Base-by-base conservation (phyloP, 2,797 vertebrate genomes). In the Cuniculus paca region DNA sequence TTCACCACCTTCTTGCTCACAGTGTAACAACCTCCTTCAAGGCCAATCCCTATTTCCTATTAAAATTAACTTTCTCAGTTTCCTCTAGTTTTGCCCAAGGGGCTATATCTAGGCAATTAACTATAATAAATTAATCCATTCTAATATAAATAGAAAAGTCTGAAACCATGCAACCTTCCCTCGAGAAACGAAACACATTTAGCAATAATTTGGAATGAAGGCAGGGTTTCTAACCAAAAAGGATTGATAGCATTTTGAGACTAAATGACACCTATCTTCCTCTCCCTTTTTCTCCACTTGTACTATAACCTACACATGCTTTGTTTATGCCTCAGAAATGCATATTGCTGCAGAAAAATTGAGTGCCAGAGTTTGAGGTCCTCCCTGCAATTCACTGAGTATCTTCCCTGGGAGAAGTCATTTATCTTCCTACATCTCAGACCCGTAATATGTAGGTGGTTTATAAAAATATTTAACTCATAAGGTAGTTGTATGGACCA, bases 41-140 rank as follows among this genome's bases (percentile, higher is more conserved):
- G 88, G 97, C 48, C 96, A 95, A 96, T 90, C 54, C 45, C 84
- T 96, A 90, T 93, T 96, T 96, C 88, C 78, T n/a, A 91, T 97
- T 96, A 94, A 92, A 95, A 82, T 28, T 52, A 61, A 50, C 77
- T 84, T 80, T 81, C 84, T 93, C 90, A 91, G 68, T 89, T 5
- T 31, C 58, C 16, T 92, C 50, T 48, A 75, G 13, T 77, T 65
- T 72, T 91, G 93, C 58, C 84, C 84, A 78, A 91, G 78, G 63
- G 79, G 19, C 61, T 92, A 70, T 63, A 56, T 34, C 48, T 50
- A 95, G 93, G 54, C 52, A 81, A 92, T 20, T 58, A 63, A 72
- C 50, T 85, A 31, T 63, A 92, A 75, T 88, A 81, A 92, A 68
- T 87, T 63, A 92, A 58, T 82, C 31, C 39, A 54, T 65, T 86